Conservation (phyloP, 2,113 vertebrate species). For the Neoarius graeffei region DNA sequence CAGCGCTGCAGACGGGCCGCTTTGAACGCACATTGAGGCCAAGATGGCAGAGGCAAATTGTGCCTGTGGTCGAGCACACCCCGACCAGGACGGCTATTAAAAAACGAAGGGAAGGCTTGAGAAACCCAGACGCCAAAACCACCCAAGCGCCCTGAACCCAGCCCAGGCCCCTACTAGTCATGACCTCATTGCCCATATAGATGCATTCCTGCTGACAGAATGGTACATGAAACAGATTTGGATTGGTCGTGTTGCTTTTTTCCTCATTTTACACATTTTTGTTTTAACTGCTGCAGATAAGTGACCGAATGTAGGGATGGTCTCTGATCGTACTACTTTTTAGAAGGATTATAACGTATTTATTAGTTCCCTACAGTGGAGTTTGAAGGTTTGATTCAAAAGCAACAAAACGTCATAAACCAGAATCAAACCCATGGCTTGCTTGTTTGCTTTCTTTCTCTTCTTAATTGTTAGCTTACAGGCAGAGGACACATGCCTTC, state of each 20-base stretch:
- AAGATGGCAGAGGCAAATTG: constrained; percentile 70
- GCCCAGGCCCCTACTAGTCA: constrained; percentile 51
- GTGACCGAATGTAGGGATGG: not conserved
- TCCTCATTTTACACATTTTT: constrained; percentile 21
- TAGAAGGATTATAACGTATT: not conserved
- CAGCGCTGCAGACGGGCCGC: constrained; percentile 64
- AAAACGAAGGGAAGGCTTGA: constrained; percentile 69
- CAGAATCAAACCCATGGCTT: not conserved
- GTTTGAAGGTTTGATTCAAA: constrained; percentile 13
- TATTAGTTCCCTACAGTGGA: not conserved
- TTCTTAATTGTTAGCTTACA: constrained; percentile 10
- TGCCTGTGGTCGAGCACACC: constrained; percentile 75
- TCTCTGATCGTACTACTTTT: not conserved
- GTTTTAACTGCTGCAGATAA: constrained; percentile 9
- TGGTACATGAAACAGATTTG: constrained; percentile 39
- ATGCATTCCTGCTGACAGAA: constrained; percentile 47
- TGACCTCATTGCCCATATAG: constrained; percentile 61
- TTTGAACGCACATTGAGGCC: constrained; percentile 66
- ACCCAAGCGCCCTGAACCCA: constrained; percentile 61
- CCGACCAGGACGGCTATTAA: constrained; percentile 75
- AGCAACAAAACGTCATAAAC: constrained; percentile 24
- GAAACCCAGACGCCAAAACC: constrained; percentile 72
- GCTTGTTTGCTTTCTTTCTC: constrained; percentile 16
- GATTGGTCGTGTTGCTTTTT: constrained; percentile 53
- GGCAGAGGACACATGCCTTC: constrained; percentile 1